Base-by-base conservation (phyloP, 2,888 invertebrate genomes). In the Philaethria dido region DNA sequence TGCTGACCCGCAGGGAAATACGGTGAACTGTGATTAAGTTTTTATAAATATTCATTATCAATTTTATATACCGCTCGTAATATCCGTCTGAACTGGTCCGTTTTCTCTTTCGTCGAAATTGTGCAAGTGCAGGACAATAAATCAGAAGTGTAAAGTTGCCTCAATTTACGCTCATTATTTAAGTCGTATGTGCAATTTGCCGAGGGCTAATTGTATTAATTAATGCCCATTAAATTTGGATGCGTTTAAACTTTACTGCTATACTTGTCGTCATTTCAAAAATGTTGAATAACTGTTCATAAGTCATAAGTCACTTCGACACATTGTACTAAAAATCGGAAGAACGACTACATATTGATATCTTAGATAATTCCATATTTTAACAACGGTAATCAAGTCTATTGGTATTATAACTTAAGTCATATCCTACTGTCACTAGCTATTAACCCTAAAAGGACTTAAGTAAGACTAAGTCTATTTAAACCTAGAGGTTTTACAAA, bases 51-150 rank as follows among this genome's bases (percentile, higher is more conserved):
- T 89, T 89, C 88, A 89, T 90, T 89, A 91, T 89, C 87, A 89
- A 89, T 91, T 88, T 89, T 83, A 84, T 86, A 81, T 85, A 85
- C 82, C 84, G 88, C 84, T 82, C 86, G 87, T 86, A 88, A 90
- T 89, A 88, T 85, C 84, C 83, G 82, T 80, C 80, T 68, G 82
- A 86, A 88, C 90, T 89, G 89, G 91, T 89, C 88, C 80, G 91
- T 90, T 92, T 92, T 92, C 91, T 91, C 92, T 92, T 92, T 92
- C 91, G 87, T 75, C 89, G 92, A 91, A 92, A 87, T 88, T 87
- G 82, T 81, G 82, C 88, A 87, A 88, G 89, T 86, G 87, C 87
- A 84, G 81, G 84, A 89, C 89, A 91, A 92, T 92, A 92, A 92
- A 92, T 92, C 92, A 92, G 87, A 89, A 89, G 92, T 91, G 92